Evolutionary conservation across 1,140 invertebrate species (phyloP).

Genomic region (Calycopis cecrops): DNA sequence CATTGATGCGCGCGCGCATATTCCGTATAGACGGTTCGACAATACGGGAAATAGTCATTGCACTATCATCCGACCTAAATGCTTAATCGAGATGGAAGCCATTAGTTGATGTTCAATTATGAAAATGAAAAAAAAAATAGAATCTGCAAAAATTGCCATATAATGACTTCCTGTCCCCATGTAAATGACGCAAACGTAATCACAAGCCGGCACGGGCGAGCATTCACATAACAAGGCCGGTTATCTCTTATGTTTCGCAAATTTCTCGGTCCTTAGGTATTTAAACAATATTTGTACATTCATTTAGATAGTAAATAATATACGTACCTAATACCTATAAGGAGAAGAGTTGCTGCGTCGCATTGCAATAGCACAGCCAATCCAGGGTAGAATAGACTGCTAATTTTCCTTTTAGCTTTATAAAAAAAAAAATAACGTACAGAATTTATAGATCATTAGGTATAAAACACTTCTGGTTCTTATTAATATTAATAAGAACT

Average conservation of each 20-base stretch:
- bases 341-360: too few relatives aligned
- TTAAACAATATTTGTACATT: too few relatives aligned
- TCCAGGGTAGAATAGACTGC: too few relatives aligned
- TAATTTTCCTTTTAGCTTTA: too few relatives aligned
- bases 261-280: conserved; percentile 11
- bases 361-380: too few relatives aligned
- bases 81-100: conserved; percentile 59
- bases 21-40: conserved; percentile 25
- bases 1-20: conserved; percentile 53
- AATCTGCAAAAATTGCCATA: conserved; percentile 50
- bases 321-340: too few relatives aligned
- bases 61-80: conserved; percentile 50
- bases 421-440: too few relatives aligned
- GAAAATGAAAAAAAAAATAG: conserved; percentile 57
- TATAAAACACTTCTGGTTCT: too few relatives aligned
- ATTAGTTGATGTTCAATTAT: conserved; percentile 51
- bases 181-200: conserved; percentile 27
- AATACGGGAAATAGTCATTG: conserved; percentile 49
- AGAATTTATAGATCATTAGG: too few relatives aligned
- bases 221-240: conserved; percentile 52
- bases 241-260: conserved; percentile 23
- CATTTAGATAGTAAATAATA: too few relatives aligned
- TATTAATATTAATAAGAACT: too few relatives aligned
- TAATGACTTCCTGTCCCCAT: conserved; percentile 62
- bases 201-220: conserved; percentile 20